Conservation (phyloP, 37 sponge, comb jelly and placozoan species). For the Haliclona indistincta region DNA sequence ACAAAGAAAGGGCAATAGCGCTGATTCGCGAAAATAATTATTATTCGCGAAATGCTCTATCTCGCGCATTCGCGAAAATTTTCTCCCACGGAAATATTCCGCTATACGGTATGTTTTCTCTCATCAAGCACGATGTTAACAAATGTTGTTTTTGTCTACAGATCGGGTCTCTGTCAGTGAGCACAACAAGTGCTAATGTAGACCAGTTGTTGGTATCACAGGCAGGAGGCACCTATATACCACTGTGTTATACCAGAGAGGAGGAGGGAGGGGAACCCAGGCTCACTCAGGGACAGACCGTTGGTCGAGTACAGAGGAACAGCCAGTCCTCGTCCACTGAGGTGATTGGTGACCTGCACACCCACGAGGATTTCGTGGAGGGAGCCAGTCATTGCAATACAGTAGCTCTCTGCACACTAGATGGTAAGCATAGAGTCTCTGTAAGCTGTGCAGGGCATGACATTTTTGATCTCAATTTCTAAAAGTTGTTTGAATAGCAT, state of each 20-base stretch:
- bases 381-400: not conserved
- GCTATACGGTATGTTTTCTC: not conserved
- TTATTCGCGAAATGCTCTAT: no score
- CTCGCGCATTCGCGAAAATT: no score
- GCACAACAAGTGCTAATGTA: slow-evolving; percentile 6
- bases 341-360: slow-evolving; percentile 30
- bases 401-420: slow-evolving; percentile 62
- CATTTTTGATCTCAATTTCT: no score
- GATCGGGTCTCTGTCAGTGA: slow-evolving; percentile 73
- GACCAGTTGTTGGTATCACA: slow-evolving; percentile 68
- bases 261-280: not conserved
- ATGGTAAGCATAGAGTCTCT: no score
- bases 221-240: slow-evolving; percentile 73
- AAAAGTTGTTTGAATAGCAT: not conserved
- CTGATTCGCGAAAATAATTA: no score
- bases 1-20: no score
- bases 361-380: not conserved
- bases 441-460: no score
- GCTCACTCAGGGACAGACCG: not conserved
- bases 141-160: slow-evolving; percentile 14
- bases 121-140: not conserved
- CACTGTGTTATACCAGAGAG: slow-evolving; percentile 19
- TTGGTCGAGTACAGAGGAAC: slow-evolving; percentile 40
- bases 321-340: slow-evolving; percentile 58
- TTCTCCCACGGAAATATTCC: no score